These are phyloP conservation scores for Mus caroli DNA, from an alignment of 2,797 vertebrate genomes.

Conservation along the genomic window DNA sequence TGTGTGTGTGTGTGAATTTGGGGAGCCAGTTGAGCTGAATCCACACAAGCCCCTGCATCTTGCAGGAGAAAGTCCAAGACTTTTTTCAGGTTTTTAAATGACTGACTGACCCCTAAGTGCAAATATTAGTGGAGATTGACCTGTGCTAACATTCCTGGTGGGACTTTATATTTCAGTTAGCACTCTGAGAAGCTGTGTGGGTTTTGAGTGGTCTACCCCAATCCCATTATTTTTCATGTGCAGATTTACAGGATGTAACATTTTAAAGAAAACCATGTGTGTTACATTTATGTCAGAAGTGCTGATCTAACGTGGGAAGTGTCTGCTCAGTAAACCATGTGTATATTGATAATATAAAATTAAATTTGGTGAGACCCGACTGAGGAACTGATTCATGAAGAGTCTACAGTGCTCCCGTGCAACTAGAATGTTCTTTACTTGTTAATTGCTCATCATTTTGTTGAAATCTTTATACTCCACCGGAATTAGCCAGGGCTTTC, in stretches of 20 bases:
- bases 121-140: background rate
- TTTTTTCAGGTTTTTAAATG: background rate
- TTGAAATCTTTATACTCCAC: background rate
- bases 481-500: background rate
- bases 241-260: conserved; percentile 12
- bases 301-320: background rate
- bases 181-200: background rate
- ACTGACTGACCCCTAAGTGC: background rate
- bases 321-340: conserved; percentile 21
- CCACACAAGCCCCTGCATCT: background rate
- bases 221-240: conserved; percentile 17
- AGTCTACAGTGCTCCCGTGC: background rate
- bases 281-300: conserved; percentile 47
- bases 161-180: background rate
- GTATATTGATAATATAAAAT: background rate
- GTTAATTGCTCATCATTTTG: conserved; percentile 7
- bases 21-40: background rate
- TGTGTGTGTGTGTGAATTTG: background rate
- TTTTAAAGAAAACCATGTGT: background rate
- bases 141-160: background rate
- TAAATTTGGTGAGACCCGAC: background rate
- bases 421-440: background rate
- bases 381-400: background rate
- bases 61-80: background rate
- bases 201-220: conserved; percentile 2